Evolutionary conservation across 2,888 invertebrate species (phyloP), one percentile per base, ranked within the genome.

Genomic region (Digitonthophagus gazella): DNA sequence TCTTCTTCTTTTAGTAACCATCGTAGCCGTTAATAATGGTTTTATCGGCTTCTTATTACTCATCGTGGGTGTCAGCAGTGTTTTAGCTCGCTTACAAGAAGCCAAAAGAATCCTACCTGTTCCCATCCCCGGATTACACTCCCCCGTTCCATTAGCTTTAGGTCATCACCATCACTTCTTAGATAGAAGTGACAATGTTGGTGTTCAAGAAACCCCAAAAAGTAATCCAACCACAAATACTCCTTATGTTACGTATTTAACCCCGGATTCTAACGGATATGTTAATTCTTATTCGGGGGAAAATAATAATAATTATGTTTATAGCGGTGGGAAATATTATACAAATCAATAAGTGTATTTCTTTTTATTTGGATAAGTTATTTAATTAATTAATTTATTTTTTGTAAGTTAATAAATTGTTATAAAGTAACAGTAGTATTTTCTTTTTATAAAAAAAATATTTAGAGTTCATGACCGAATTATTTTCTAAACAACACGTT

Each of bases 1-100:
- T 0, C 83, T 92, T 64, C 81, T 91, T 69, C 86, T 90, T 75
- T 87, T 91, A 0, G 86, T 92, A 3, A 89, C 91, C 0, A 88
- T 92, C 56, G 89, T 91, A 67, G 90, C 91, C 3, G 88, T 91
- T 64, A 92, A 91, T 83, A 92, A 92, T 83, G 91, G 91, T 72
- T 84, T 92, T 71, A 90, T 92, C 58, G 92, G 92, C 8, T 89
- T 91, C 73, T 77, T 84, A 66, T 76, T 84, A 3, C 77, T 84
- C 63, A 82, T 83, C 0, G 81, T 83, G 2, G 83, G 83, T 2
- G 71, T 83, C 54, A 81, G 82, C 71, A 79, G 80, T 20, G 82
- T 83, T 3, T 72, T 83, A 61, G 80, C 83, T 0, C 75, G 81
- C 11, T 71, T 82, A 8, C 82, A 83, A 72, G 79, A 79, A 69